phyloP scores from a whole-genome alignment of 2,797 vertebrate genomes.

The Loriculus beryllinus region DNA sequence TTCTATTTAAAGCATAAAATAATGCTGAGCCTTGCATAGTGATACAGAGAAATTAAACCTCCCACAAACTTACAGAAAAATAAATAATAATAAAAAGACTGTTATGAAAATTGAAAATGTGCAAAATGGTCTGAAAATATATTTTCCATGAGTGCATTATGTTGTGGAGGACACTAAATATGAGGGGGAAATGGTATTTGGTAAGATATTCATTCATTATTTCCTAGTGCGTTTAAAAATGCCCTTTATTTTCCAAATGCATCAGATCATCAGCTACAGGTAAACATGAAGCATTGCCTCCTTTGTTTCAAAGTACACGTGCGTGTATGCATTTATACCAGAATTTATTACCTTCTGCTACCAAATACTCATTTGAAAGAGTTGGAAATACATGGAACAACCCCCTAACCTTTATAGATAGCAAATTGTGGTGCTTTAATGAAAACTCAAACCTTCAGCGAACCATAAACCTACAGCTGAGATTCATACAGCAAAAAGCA shows the following conservation, averaged over 20 bases:
- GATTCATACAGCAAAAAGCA: constrained; percentile 58
- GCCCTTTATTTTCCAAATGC: neutral
- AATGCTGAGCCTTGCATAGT: neutral
- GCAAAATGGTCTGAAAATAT: neutral
- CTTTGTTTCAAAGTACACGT: neutral
- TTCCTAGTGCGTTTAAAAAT: neutral
- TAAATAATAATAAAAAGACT: neutral
- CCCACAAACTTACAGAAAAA: neutral
- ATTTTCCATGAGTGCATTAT: neutral
- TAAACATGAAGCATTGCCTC: constrained; percentile 3
- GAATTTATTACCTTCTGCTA: constrained; percentile 14
- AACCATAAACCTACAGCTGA: constrained; percentile 59
- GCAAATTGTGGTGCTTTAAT: constrained; percentile 51
- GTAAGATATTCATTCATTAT: neutral
- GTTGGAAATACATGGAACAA: constrained; percentile 6
- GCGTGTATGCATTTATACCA: neutral
- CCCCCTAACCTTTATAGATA: constrained; percentile 5
- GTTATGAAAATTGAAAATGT: neutral
- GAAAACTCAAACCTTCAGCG: constrained; percentile 20
- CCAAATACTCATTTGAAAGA: constrained; percentile 5
- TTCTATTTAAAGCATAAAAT: neutral
- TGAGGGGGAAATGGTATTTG: neutral
- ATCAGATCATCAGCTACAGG: neutral
- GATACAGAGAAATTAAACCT: neutral
- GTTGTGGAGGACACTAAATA: neutral